These are phyloP conservation scores for Machimus rusticus DNA, from an alignment of 2,888 invertebrate species.

Conservation along the genomic window DNA sequence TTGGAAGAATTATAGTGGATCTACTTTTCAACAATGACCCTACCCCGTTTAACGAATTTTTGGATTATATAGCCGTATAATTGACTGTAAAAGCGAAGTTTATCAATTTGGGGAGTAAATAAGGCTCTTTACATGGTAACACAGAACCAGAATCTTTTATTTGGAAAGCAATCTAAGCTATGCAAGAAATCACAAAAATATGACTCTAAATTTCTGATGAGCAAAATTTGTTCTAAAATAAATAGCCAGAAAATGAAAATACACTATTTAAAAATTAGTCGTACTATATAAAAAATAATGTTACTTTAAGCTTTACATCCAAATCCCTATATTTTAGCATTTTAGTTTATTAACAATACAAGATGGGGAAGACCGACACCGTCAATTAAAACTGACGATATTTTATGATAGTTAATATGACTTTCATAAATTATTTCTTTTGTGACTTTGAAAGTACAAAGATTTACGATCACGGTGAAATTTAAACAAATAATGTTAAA, in stretches of 20 bases:
- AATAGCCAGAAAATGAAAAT: too few relatives aligned
- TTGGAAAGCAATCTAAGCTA: neutral
- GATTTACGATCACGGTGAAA: neutral
- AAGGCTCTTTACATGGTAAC: neutral
- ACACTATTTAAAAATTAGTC: neutral
- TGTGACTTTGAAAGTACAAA: neutral
- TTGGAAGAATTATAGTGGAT: neutral
- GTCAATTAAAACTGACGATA: neutral
- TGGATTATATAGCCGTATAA: neutral
- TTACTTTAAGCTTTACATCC: neutral
- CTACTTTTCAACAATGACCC: neutral
- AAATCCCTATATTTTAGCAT: neutral
- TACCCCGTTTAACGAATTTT: neutral
- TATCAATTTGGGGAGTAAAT: too few relatives aligned
- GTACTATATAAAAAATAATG: neutral
- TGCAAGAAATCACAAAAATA: neutral
- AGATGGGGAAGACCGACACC: neutral
- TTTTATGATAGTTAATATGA: neutral
- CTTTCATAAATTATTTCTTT: neutral
- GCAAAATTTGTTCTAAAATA: too few relatives aligned
- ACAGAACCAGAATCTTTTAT: neutral
- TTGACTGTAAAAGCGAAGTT: too few relatives aligned
- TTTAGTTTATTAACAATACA: neutral
- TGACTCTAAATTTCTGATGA: too few relatives aligned
- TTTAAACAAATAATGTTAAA: too few relatives aligned